Evolutionary conservation across 2,888 invertebrate genomes (phyloP), one percentile per base, ranked within the genome.

Genomic region (Cremastinae sp.): DNA sequence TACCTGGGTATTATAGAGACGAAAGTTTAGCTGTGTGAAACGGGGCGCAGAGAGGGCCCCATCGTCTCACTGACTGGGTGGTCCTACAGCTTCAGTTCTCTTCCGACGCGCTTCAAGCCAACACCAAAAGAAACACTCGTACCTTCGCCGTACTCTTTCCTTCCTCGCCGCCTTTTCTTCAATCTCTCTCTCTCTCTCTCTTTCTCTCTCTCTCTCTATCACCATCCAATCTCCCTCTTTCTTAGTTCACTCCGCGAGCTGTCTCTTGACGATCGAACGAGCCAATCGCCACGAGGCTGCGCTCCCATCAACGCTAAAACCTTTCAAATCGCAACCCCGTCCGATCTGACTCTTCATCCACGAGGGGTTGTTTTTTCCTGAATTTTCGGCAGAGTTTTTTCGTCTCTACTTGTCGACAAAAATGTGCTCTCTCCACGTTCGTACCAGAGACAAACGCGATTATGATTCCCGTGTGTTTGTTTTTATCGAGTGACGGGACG

Each of bases 11-110:
- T 84, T 81, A 87, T 86, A 88, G 83, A 82, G 82, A 79, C 83
- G 83, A 86, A 85, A 88, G 86, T 88, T 87, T 88, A 88, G 86
- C 28, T 28, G 28, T 84, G 83, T 81, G 79, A 83, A 77, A 75
- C 74, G 72, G 82, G 81, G 75, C 82, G 28, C 28, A 28, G 28
- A 82, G 83, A 82, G 83, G 84, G 85, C 82, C 85, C 84, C 86
- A 83, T 86, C 51, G 70, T 62, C 70, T 62, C 85, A 79, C 89
- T 88, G 89, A 87, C 89, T 89, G 89, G 89, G 89, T 89, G 89
- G 89, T 89, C 89, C 89, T 86, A 88, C 89, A 85, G 88, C 88
- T 87, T 89, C 89, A 89, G 89, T 89, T 89, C 88, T 88, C 86
- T 87, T 87, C 86, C 86, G 89, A 88, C 89, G 89, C 89, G 89